Conservation (phyloP, 2,797 vertebrate genomes). For the Synanceia verrucosa region DNA sequence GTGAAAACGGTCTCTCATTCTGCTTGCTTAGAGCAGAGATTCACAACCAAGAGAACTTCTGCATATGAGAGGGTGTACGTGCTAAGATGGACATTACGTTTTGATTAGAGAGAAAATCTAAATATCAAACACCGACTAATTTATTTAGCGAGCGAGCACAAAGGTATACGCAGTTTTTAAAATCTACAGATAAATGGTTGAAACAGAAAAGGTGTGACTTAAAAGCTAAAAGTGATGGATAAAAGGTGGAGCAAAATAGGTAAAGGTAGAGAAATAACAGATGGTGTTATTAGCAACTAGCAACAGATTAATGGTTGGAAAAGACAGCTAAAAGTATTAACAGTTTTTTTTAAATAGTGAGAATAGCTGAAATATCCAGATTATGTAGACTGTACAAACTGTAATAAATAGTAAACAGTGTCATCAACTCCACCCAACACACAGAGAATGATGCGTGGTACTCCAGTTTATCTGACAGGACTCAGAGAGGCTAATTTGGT, state of each 20-base stretch:
- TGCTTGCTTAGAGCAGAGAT: not conserved
- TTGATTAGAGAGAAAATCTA: not conserved
- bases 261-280: not conserved
- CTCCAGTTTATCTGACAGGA: not conserved
- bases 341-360: not conserved
- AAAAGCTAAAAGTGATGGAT: not conserved
- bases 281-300: not conserved
- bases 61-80: not conserved
- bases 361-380: not conserved
- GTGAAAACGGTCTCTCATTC: not conserved
- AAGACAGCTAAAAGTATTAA: not conserved
- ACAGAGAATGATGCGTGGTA: not conserved
- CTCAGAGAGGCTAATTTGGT: not conserved
- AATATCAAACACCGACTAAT: too few relatives aligned
- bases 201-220: not conserved
- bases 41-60: not conserved
- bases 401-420: too few relatives aligned
- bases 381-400: not conserved
- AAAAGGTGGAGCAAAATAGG: not conserved
- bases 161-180: not conserved
- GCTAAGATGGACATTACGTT: not conserved
- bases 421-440: not conserved
- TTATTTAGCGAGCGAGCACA: not conserved
- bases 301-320: not conserved
- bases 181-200: not conserved